Percentiles rank a stretch among this genome's conserved stretches.
phyloP scores from a whole-genome alignment of 1,140 invertebrate species.

The Sinella curviseta region DNA sequence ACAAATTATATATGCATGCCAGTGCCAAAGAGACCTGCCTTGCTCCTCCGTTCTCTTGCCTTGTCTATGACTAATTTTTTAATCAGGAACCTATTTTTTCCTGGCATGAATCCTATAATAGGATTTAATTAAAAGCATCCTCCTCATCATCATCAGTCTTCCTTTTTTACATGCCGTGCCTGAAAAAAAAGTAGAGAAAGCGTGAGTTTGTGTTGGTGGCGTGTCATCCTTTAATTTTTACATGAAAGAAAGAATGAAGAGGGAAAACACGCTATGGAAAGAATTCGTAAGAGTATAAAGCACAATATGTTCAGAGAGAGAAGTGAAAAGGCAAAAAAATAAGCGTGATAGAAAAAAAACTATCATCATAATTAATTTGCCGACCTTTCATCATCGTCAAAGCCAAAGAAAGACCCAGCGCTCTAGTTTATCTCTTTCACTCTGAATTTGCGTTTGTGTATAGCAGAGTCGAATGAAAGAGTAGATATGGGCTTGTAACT shows the following conservation, averaged over 20 bases:
- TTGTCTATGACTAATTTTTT: conserved; percentile 50
- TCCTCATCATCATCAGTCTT: conserved; percentile 27
- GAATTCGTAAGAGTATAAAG: too few relatives aligned
- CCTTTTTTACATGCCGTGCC: not conserved
- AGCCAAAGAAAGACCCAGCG: too few relatives aligned
- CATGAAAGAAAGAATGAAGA: conserved; percentile 9
- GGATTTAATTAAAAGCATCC: conserved; percentile 51
- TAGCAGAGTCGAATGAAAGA: too few relatives aligned
- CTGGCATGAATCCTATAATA: conserved; percentile 51
- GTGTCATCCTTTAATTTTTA: conserved; percentile 9
- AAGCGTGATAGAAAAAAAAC: conserved; percentile 41
- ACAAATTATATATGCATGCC: conserved; percentile 20
- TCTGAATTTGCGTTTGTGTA: too few relatives aligned
- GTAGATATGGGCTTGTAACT: too few relatives aligned
- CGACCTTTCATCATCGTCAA: conserved; percentile 50
- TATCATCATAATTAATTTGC: conserved; percentile 51
- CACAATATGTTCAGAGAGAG: too few relatives aligned
- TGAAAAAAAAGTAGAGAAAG: not conserved
- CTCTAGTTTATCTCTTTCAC: too few relatives aligned
- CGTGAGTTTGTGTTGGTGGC: not conserved
- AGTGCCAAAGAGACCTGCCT: conserved; percentile 24
- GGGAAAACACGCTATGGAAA: too few relatives aligned
- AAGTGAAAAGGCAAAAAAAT: not conserved
- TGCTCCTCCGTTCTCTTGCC: not conserved
- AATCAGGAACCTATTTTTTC: conserved; percentile 51